These are phyloP conservation scores for Mimas tiliae DNA, from an alignment of 2,888 invertebrate species.

Conservation along the genomic window DNA sequence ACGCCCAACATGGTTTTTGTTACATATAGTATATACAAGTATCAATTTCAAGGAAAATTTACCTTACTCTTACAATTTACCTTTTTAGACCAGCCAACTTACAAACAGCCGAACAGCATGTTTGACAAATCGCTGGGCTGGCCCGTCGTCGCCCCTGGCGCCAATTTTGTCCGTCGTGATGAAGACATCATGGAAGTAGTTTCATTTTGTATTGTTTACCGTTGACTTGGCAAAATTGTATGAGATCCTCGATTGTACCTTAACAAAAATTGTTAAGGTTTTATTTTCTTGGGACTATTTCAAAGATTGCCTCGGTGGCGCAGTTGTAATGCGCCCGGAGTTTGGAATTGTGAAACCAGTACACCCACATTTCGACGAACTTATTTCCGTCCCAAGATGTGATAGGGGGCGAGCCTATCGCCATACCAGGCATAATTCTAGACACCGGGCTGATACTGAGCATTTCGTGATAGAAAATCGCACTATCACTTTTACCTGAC, in stretches of 20 bases:
- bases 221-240: neutral
- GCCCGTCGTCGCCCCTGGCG: constrained; percentile 40
- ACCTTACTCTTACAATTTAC: neutral
- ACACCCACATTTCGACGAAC: no score
- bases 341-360: no score
- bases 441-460: no score
- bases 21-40: neutral
- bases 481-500: no score
- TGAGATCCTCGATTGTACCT: neutral
- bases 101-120: constrained; percentile 25
- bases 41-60: neutral
- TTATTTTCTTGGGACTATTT: neutral
- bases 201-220: constrained; percentile 2
- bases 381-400: no score
- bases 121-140: constrained; percentile 44
- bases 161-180: constrained; percentile 44
- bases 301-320: no score
- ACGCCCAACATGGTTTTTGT: no score
- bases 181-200: constrained; percentile 42
- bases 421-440: no score
- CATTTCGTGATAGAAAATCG: no score
- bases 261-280: neutral
- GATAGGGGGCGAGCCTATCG: no score
- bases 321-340: no score
- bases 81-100: neutral